Evolutionary conservation across 1,140 invertebrate genomes (phyloP).

Genomic region (Megathymus violae): DNA sequence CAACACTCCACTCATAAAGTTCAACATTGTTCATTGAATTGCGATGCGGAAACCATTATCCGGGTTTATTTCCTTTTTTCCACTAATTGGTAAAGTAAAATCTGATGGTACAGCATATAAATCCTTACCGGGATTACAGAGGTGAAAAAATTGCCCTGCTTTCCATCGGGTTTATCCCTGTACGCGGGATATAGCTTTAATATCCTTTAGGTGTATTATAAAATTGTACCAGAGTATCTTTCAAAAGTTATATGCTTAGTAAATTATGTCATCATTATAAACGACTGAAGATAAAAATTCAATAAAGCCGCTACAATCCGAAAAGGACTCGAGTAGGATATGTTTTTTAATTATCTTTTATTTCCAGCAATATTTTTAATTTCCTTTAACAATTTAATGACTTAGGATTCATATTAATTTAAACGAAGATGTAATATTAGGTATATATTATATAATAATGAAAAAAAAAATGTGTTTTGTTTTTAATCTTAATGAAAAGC

Average conservation of each 20-base stretch:
- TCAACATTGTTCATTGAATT: constrained; percentile 23
- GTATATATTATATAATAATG: no score
- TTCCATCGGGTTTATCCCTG: constrained; percentile 25
- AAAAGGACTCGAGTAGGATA: no score
- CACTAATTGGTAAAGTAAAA: constrained; percentile 33
- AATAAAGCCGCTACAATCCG: no score
- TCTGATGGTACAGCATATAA: constrained; percentile 31
- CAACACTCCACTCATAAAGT: constrained; percentile 8
- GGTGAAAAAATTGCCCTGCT: constrained; percentile 26
- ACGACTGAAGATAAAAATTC: not conserved
- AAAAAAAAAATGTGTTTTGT: no score
- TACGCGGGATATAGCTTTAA: constrained; percentile 20
- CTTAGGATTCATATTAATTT: no score
- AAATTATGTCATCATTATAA: no score
- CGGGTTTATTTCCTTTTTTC: constrained; percentile 20
- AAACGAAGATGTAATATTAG: no score
- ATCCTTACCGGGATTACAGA: constrained; percentile 31
- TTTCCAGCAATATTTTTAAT: no score
- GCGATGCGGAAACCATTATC: constrained; percentile 18
- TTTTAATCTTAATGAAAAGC: no score
- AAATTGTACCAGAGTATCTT: not conserved
- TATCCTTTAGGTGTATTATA: constrained; percentile 9
- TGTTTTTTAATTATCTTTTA: no score
- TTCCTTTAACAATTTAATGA: no score
- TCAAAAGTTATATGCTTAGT: no score